Conservation (phyloP, 2,113 vertebrate genomes). For the Sigmodon hispidus region DNA sequence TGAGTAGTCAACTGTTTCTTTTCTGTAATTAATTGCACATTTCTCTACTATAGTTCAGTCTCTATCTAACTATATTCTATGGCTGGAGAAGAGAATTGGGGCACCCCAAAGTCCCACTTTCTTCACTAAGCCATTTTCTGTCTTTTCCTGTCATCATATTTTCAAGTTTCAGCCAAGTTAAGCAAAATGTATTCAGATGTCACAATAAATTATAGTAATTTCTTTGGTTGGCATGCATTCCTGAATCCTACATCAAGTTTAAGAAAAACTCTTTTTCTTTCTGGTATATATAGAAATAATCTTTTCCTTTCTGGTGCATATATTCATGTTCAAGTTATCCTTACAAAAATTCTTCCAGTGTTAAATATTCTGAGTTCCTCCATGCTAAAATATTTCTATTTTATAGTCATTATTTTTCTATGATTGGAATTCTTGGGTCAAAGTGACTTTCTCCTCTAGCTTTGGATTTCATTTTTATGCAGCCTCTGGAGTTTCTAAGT, state of each 20-base stretch:
- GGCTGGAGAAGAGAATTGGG: neutral
- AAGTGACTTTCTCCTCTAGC: neutral
- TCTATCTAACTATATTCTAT: neutral
- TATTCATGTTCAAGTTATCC: neutral
- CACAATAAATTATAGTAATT: neutral
- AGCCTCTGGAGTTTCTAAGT: neutral
- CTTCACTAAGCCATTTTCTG: neutral
- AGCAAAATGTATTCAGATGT: neutral
- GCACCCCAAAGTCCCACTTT: neutral
- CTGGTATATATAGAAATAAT: neutral
- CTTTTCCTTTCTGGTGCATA: neutral
- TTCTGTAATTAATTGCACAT: neutral
- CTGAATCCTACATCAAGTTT: neutral
- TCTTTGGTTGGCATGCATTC: neutral
- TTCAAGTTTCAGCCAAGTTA: neutral
- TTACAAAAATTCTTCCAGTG: neutral
- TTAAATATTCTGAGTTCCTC: slow-evolving; percentile 14
- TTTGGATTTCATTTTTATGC: neutral
- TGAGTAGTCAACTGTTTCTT: neutral
- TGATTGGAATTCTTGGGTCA: neutral
- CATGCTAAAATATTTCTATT: slow-evolving; percentile 21
- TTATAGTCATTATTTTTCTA: neutral
- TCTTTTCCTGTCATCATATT: neutral
- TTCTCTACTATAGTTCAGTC: slow-evolving; percentile 28
- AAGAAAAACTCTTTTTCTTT: neutral